Conservation (phyloP, 2,797 vertebrate species). For the Hoplostethus mediterraneus region DNA sequence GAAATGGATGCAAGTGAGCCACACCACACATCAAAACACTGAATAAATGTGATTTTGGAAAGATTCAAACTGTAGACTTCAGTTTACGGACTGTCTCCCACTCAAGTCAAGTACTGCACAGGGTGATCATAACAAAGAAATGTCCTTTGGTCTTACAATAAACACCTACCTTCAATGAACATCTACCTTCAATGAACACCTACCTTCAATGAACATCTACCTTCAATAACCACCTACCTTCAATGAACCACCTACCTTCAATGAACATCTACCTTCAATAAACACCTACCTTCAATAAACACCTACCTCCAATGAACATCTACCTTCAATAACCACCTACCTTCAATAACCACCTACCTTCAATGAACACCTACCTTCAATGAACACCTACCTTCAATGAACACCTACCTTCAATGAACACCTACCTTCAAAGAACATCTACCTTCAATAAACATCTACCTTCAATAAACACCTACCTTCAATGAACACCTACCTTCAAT, state of each 20-base stretch:
- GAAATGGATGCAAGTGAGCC: constrained; percentile 24
- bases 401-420: no score
- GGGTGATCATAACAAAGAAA: constrained; percentile 16
- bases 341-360: constrained; percentile 24
- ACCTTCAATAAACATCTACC: no score
- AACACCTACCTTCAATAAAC: constrained; percentile 25
- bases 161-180: constrained; percentile 14
- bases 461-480: constrained; percentile 20
- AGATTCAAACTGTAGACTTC: constrained; percentile 4
- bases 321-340: no score
- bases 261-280: no score
- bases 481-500: constrained; percentile 22
- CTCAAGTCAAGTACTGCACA: not conserved
- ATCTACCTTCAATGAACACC: no score
- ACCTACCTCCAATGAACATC: constrained; percentile 13
- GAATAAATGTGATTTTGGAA: constrained; percentile 5
- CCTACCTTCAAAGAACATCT: no score
- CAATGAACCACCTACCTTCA: constrained; percentile 8
- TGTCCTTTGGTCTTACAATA: constrained; percentile 9
- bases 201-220: no score
- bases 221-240: constrained; percentile 20
- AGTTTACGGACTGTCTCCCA: not conserved
- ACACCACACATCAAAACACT: constrained; percentile 2
- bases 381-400: constrained; percentile 20
- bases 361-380: no score